Evolutionary conservation across 2,797 vertebrate species (phyloP).

Genomic region (Cephalopachus bancanus): DNA sequence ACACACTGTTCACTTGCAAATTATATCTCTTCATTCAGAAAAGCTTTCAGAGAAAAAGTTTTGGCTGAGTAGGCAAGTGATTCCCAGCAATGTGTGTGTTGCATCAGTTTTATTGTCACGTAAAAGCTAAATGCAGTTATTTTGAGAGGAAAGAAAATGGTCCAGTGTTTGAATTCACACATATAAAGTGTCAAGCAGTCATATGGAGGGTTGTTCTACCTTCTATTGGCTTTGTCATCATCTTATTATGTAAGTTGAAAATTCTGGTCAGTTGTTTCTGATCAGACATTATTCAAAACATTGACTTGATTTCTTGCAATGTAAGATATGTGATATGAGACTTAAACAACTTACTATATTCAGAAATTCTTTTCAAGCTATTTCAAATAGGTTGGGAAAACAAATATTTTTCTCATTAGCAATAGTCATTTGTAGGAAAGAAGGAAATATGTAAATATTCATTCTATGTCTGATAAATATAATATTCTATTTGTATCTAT

Average conservation of each 20-base stretch:
- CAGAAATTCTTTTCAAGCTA: not conserved
- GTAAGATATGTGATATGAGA: not conserved
- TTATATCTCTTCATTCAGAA: not conserved
- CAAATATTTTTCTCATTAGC: not conserved
- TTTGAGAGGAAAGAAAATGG: not conserved
- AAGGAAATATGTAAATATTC: not conserved
- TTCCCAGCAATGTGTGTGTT: not conserved
- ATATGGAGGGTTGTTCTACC: not conserved
- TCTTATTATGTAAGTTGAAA: not conserved
- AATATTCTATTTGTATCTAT: not conserved
- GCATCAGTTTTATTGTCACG: not conserved
- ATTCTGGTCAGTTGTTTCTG: slow-evolving; percentile 26
- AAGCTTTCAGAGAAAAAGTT: slow-evolving; percentile 39
- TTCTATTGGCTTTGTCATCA: not conserved
- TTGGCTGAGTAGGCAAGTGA: not conserved
- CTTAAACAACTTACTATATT: not conserved
- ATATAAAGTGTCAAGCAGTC: not conserved
- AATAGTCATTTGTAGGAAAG: not conserved
- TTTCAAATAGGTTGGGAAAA: slow-evolving; percentile 2
- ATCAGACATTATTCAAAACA: not conserved
- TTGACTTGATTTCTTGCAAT: not conserved
- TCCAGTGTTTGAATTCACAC: not conserved
- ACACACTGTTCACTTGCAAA: not conserved
- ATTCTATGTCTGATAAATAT: not conserved
- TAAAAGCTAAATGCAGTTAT: not conserved